These are phyloP conservation scores for Avahi laniger DNA, from an alignment of 2,797 vertebrate species.

Conservation along the genomic window DNA sequence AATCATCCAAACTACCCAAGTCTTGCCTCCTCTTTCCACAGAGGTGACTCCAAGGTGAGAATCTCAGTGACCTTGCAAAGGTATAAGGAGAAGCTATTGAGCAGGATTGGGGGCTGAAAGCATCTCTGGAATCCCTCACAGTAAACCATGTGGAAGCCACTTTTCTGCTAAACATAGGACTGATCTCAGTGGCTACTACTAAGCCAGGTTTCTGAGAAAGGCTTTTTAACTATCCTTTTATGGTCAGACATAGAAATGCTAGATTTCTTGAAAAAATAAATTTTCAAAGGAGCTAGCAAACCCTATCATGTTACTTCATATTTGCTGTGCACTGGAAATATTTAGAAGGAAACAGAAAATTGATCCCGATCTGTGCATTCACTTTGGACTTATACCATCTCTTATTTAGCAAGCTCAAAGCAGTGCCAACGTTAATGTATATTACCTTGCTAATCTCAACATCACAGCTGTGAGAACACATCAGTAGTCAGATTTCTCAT, in stretches of 20 bases:
- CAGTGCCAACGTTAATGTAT: neutral
- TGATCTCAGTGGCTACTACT: neutral
- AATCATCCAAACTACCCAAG: neutral
- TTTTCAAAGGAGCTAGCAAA: slow-evolving; percentile 9
- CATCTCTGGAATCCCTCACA: neutral
- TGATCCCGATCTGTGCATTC: slow-evolving; percentile 49
- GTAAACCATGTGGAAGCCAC: neutral
- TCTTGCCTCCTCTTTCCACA: neutral
- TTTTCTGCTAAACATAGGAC: neutral
- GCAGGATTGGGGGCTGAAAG: neutral
- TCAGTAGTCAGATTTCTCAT: slow-evolving; percentile 51
- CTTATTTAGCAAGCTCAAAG: slow-evolving; percentile 51
- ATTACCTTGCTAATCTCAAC: slow-evolving; percentile 52
- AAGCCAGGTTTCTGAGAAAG: neutral
- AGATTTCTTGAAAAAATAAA: neutral
- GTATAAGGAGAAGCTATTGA: neutral
- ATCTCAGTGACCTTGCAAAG: neutral
- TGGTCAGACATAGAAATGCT: neutral
- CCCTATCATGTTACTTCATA: slow-evolving; percentile 10
- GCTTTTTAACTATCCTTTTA: slow-evolving; percentile 1
- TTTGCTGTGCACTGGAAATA: slow-evolving; percentile 16
- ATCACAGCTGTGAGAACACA: slow-evolving; percentile 42
- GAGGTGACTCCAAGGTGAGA: neutral
- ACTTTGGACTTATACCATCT: slow-evolving; percentile 27
- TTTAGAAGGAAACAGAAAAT: slow-evolving; percentile 52